phyloP scores from a whole-genome alignment of 2,797 vertebrate genomes.

The Aldrovandia affinis region DNA sequence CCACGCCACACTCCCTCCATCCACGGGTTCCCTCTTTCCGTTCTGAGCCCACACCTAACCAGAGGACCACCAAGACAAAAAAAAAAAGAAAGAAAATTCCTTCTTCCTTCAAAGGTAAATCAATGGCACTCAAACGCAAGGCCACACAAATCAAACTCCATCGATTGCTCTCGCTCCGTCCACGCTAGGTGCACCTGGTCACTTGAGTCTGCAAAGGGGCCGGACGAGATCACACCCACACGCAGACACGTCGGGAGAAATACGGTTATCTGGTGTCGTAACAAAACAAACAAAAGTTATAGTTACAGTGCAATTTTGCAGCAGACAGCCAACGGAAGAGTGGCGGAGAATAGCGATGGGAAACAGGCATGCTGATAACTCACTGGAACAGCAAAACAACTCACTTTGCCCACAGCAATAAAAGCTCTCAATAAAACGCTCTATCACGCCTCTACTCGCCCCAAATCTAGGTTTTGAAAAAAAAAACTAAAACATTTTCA shows the following conservation, averaged over 20 bases:
- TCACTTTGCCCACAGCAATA: not conserved
- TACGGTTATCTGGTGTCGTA: not conserved
- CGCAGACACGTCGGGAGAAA: not conserved
- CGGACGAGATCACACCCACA: not conserved
- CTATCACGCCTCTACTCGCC: not conserved
- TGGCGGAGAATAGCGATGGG: not conserved
- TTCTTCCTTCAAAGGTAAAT: not conserved
- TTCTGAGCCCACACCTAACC: not conserved
- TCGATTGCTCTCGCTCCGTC: not conserved
- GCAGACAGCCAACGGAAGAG: not conserved
- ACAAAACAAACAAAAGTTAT: not conserved
- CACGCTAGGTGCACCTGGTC: not conserved
- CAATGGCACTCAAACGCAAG: not conserved
- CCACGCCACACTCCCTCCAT: no score
- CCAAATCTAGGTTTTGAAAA: not conserved
- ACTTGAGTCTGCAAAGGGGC: not conserved
- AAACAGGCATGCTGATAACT: not conserved
- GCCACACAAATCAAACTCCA: not conserved
- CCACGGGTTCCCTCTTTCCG: not conserved
- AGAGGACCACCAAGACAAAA: no score
- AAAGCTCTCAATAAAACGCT: not conserved
- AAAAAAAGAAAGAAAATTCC: no score
- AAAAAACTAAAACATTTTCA: no score
- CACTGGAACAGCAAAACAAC: not conserved
- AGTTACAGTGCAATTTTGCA: not conserved